Conservation (phyloP, 2,113 vertebrate species). For the Numida meleagris region DNA sequence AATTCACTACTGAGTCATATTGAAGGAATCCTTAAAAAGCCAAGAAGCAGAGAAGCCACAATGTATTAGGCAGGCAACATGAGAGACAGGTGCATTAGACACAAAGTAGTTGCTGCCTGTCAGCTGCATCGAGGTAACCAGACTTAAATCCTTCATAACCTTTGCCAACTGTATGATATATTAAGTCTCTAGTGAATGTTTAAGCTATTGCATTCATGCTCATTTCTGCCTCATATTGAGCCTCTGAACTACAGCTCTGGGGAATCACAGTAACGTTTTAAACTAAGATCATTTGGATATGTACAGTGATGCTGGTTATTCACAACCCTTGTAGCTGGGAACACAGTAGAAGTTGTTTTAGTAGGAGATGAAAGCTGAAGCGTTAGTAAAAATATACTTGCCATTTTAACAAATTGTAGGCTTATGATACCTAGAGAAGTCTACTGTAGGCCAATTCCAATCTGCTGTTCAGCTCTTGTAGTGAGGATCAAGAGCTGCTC, state of each 20-base stretch:
- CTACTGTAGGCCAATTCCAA: neutral
- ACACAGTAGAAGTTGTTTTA: neutral
- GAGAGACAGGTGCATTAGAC: rapidly evolving
- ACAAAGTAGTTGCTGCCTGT: rapidly evolving
- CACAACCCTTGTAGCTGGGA: neutral
- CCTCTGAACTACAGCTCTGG: neutral
- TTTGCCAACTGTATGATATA: neutral
- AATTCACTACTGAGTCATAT: neutral
- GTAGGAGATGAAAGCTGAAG: neutral
- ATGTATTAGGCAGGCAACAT: neutral
- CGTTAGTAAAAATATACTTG: neutral
- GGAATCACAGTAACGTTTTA: neutral
- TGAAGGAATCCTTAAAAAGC: neutral
- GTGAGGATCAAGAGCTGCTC: neutral
- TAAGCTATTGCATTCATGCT: neutral
- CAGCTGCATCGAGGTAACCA: neutral
- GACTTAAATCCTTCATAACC: neutral
- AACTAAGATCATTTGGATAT: neutral
- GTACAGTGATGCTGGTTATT: neutral
- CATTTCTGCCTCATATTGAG: neutral
- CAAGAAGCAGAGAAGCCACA: neutral
- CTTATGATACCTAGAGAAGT: neutral
- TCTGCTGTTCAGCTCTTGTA: neutral
- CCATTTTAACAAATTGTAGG: neutral
- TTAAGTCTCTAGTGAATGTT: neutral